phyloP scores from a whole-genome alignment of 1,140 invertebrate genomes.

The Drosophila orosa region DNA sequence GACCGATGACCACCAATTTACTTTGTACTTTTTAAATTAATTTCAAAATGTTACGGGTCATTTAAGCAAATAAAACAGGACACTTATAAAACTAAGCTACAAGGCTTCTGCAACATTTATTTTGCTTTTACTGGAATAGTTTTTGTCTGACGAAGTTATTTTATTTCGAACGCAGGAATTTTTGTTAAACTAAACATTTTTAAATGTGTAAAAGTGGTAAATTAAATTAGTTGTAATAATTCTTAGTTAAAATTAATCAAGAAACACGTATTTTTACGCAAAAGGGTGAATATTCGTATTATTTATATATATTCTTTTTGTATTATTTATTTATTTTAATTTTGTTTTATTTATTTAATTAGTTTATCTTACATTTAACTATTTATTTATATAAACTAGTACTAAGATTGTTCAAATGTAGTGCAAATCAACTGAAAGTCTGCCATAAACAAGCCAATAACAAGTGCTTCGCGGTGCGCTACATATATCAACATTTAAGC shows the following conservation, averaged over 20 bases:
- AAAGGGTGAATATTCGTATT: too few species aligned
- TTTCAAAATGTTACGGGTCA: constrained; percentile 16
- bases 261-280: not conserved
- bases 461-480: constrained; percentile 20
- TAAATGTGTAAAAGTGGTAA: not conserved
- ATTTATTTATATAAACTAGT: not conserved
- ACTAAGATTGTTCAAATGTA: not conserved
- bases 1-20: constrained; percentile 10
- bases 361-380: not conserved
- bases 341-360: not conserved
- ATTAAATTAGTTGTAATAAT: not conserved
- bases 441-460: constrained; percentile 39
- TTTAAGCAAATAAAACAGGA: constrained; percentile 5
- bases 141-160: not conserved
- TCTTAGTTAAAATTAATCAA: not conserved
- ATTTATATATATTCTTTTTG: not conserved
- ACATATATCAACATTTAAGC: constrained; percentile 44
- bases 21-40: constrained; percentile 22
- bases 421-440: constrained; percentile 17
- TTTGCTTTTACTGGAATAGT: not conserved
- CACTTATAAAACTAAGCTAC: not conserved
- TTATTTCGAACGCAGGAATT: not conserved
- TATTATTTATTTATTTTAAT: not conserved
- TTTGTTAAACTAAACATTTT: too few species aligned
- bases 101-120: not conserved